Evolutionary conservation across 2,888 invertebrate genomes (phyloP), one percentile per base, ranked within the genome.

Genomic region (Temnothorax unifasciatus): DNA sequence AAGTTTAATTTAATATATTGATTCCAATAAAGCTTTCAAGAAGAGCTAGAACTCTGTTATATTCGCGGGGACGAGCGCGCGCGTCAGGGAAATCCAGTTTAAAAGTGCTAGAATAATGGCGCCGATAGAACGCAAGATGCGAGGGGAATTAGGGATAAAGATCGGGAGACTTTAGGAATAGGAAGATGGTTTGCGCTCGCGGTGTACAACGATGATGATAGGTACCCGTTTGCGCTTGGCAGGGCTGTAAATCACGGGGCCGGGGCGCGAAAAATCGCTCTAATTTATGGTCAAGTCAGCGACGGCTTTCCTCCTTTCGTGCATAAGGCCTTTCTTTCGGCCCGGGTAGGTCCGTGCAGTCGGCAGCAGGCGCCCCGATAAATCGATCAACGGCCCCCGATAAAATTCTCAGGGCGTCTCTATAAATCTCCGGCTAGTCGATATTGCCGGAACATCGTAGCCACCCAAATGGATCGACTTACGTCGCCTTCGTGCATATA

Each of bases 281-380:
- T 81, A 81, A 81, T 81, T 81, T 81, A 81, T 81, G 79, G 79
- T 81, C 79, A 81, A 81, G 79, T 81, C 79, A 81, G 79, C 73
- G 79, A 81, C 73, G 79, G 54, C 25, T 59, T 81, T 38, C 73
- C 57, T 81, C 47, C 59, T 81, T 81, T 47, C 79, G 79, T 81
- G 79, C 79, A 81, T 81, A 81, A 81, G 73, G 79, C 73, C 79
- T 81, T 81, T 71, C 79, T 81, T 81, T 81, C 79, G 73, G 38
- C 34, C 59, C 21, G 79, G 57, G 8, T 81, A 71, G 73, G 47
- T 73, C 13, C 79, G 29, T 29, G 73, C 79, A 73, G 73, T 81
- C 79, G 79, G 79, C 73, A 47, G 79, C 79, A 81, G 79, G 73
- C 73, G 73, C 59, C n/a, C 34, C 79, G 79, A 81, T 81, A 81